These are phyloP conservation scores for Grantiella picta DNA, from an alignment of 2,113 vertebrate species.

Conservation along the genomic window DNA sequence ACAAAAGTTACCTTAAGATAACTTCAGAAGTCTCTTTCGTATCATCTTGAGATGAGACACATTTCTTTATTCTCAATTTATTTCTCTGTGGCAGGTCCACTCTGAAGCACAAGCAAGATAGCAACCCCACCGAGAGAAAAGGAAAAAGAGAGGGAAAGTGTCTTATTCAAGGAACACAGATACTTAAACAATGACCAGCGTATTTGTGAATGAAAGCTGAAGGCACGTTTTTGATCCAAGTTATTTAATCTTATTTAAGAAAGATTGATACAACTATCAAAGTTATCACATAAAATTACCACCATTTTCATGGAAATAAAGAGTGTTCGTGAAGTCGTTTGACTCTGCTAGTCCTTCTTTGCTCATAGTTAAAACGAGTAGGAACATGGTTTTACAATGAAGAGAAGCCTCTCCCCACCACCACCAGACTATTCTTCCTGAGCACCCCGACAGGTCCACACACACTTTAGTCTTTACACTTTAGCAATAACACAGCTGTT, in stretches of 20 bases:
- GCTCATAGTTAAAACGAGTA: neutral
- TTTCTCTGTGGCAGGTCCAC: neutral
- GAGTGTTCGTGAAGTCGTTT: neutral
- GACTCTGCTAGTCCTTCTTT: neutral
- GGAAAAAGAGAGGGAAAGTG: neutral
- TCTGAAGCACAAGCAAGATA: slow-evolving; percentile 7
- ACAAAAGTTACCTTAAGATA: neutral
- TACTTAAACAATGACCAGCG: neutral
- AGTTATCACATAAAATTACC: neutral
- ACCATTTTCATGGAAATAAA: neutral
- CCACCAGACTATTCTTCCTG: neutral
- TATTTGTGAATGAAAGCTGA: neutral
- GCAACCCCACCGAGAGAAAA: neutral
- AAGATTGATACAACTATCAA: neutral
- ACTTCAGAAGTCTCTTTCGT: neutral
- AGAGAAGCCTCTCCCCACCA: neutral
- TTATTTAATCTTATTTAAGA: neutral
- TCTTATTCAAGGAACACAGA: neutral
- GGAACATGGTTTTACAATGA: neutral
- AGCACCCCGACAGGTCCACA: neutral
- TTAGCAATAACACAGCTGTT: slow-evolving; percentile 50
- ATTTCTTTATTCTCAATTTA: slow-evolving; percentile 32
- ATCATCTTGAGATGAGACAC: neutral
- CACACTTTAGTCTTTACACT: neutral
- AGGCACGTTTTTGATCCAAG: neutral